Base-by-base conservation (phyloP, 1,140 invertebrate genomes). In the Saccostrea glomerata region DNA sequence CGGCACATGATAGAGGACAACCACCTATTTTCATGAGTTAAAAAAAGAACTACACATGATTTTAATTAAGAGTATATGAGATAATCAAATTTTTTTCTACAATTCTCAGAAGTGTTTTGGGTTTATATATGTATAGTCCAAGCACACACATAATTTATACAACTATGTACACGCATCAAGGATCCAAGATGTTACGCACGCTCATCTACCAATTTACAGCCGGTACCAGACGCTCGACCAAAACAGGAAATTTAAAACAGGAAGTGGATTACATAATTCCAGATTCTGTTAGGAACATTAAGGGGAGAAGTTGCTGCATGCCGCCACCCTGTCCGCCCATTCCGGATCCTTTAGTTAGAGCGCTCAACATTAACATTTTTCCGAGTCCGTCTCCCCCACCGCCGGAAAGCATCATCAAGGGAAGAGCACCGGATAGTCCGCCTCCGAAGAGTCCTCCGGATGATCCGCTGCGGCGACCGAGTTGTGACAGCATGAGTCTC, bases 121-220 rank as follows among this genome's bases (percentile, higher is more conserved):
- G 58, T 63, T 20, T 63, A 63, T 66, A 36, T 36, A 77, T 30
- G 30, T 77, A 66, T 77, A 77, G 70, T 36, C 70, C 70, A 77
- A 36, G 70, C 70, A 77, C 70, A 77, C 70, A 30, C 30, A 77
- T 77, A 77, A 77, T 77, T 77, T 77, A 77, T 77, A 77, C 70
- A 77, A 36, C 30, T 77, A 77, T 77, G 70, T 77, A 77, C 70
- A 77, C 23, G 70, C 70, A 77, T 25, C 70, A 77, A 66, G 70
- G 70, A 77, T 77, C 70, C 70, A 77, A 12, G 70, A 77, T 77
- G 25, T 25, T 77, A 30, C 70, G 25, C 70, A 77, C 70, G 11
- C 70, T 36, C 25, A 77, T 77, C 70, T 77, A 77, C 70, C 70
- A 77, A 25, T 47, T 36, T 30, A 77, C 70, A 30, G 70, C 25